Conservation (phyloP, 2,888 invertebrate species). For the Apoderus coryli region DNA sequence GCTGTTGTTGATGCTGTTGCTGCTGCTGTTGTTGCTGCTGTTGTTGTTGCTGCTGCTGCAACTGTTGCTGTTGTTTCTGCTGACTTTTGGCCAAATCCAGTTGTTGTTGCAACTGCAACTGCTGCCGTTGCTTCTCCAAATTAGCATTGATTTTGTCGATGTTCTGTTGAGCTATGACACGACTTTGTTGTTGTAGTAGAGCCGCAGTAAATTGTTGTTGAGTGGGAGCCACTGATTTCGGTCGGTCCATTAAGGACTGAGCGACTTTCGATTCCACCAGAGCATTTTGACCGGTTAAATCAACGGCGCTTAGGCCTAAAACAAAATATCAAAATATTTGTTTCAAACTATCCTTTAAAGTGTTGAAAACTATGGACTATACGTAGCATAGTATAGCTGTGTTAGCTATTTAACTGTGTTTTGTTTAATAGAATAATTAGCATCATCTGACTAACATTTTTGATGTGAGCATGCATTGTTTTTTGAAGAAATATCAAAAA, state of each 20-base stretch:
- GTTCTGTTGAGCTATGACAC: slow-evolving; percentile 41
- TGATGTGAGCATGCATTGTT: too few species aligned
- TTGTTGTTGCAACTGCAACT: slow-evolving; percentile 30
- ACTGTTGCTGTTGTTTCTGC: slow-evolving; percentile 27
- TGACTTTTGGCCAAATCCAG: slow-evolving; percentile 29
- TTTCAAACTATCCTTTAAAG: too few species aligned
- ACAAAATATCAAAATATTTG: slow-evolving; percentile 4
- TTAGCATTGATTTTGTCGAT: slow-evolving; percentile 43
- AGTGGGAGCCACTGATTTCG: slow-evolving; percentile 34
- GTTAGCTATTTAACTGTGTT: too few species aligned
- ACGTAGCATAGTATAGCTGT: too few species aligned
- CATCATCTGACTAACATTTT: too few species aligned
- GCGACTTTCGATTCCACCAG: slow-evolving; percentile 24
- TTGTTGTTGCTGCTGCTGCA: slow-evolving; percentile 25
- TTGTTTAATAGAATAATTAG: too few species aligned
- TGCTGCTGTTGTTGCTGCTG: slow-evolving; percentile 28
- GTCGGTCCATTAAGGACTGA: slow-evolving; percentile 26
- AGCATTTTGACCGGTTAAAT: slow-evolving; percentile 28
- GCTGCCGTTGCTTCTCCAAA: slow-evolving; percentile 41
- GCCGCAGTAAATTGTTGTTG: slow-evolving; percentile 49
- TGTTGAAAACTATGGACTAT: too few species aligned
- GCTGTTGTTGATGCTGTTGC: slow-evolving; percentile 27
- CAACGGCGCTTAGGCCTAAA: slow-evolving; percentile 26
- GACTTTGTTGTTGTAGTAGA: slow-evolving; percentile 50
- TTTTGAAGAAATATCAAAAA: too few species aligned